Base-by-base conservation (phyloP, 1,140 invertebrate genomes). In the Conus ventricosus region DNA sequence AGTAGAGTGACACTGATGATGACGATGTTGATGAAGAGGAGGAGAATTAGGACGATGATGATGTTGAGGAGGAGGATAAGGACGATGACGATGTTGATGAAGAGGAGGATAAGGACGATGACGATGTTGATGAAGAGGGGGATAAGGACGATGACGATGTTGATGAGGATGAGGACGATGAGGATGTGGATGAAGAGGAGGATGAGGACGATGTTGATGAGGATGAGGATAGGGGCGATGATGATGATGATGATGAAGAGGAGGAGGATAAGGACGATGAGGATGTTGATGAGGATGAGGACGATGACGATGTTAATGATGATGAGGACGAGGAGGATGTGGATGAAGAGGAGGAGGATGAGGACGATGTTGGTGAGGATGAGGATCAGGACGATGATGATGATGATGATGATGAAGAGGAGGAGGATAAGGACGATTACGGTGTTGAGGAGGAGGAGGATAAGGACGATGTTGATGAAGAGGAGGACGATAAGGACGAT, bases 181-280 rank as follows among this genome's bases (percentile, higher is more conserved):
- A 93, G 95, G 20, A 96, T 94, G 89, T 92, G 95, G 87, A 95
- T 90, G 90, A 92, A 87, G 96, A 95, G 95, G 95, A 96, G 88
- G 93, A 93, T 82, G 94, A 95, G 85, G 89, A 96, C 23, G 92
- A 95, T 76, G 88, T 95, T 85, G 90, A 71, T 71, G 67, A 71
- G 11, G 67, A 71, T 71, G 67, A 23, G 6, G 67, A 71, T 71
- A 20, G 67, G 6, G 17, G 7, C 20, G 67, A 71, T 23, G 67
- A 71, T 71, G 67, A 71, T 71, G 67, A 71, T 71, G 67, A 23
- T 71, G 67, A 71, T 71, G 67, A 71, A 17, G 67, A 71, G 11
- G 67, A 7, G 6, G 67, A 71, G 93, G 57, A n/a, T n/a, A 2
- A 23, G 60, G 80, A 67, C 23, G 60, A 27, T 60, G 57, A 0